These are phyloP conservation scores for Drosophila silvestris DNA, from an alignment of 2,888 invertebrate species.

Conservation along the genomic window DNA sequence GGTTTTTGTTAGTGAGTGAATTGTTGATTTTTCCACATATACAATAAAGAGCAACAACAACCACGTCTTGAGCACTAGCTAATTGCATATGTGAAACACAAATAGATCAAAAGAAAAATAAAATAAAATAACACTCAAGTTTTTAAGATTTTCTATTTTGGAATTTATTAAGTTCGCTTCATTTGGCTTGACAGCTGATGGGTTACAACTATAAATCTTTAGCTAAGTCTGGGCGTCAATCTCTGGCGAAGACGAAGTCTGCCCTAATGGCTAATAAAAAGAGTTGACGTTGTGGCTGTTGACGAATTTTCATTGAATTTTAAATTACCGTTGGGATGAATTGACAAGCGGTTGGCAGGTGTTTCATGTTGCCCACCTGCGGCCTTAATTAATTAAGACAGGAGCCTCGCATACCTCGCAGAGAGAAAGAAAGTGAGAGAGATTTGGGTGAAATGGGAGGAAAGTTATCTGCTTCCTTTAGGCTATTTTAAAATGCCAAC, in stretches of 20 bases:
- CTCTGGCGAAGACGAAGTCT: slow-evolving; percentile 16
- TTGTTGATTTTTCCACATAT: slow-evolving; percentile 30
- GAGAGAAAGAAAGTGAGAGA: background rate
- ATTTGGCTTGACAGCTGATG: slow-evolving; percentile 15
- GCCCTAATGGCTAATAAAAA: slow-evolving; percentile 33
- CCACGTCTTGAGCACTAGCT: slow-evolving; percentile 19
- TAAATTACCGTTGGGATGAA: slow-evolving; percentile 61
- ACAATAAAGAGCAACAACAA: slow-evolving; percentile 23
- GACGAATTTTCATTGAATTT: slow-evolving; percentile 59
- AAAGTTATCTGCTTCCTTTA: background rate
- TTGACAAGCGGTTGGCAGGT: slow-evolving; percentile 70
- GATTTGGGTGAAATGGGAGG: background rate
- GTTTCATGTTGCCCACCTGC: slow-evolving; percentile 50
- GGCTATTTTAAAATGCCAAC: slow-evolving; percentile 26
- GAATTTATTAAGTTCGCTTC: slow-evolving; percentile 6
- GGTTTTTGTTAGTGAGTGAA: slow-evolving; percentile 28
- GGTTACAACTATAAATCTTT: slow-evolving; percentile 42
- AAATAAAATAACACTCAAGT: background rate
- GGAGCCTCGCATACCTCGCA: slow-evolving; percentile 24
- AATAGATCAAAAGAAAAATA: slow-evolving; percentile 2
- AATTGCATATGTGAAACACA: slow-evolving; percentile 44
- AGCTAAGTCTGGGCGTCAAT: slow-evolving; percentile 2
- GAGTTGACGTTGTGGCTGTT: slow-evolving; percentile 28
- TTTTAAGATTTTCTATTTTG: slow-evolving; percentile 1
- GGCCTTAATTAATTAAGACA: slow-evolving; percentile 69